Percentiles rank a stretch among this genome's conserved stretches.
Conservation (phyloP, 2,888 invertebrate genomes). For the Nemurella pictetii region DNA sequence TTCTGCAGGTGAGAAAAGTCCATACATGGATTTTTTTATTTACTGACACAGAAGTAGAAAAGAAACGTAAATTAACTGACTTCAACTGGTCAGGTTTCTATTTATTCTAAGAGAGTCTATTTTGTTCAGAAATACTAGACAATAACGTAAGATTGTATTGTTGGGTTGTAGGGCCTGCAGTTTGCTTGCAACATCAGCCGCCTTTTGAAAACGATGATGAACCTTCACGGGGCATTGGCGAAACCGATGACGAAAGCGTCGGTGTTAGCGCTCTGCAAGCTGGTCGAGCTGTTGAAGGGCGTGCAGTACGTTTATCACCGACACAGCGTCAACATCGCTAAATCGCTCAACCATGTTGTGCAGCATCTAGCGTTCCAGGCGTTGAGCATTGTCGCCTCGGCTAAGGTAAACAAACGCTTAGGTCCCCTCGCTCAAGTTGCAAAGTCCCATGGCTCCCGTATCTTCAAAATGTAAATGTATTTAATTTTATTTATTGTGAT, state of each 20-base stretch:
- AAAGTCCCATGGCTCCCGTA: too few species aligned
- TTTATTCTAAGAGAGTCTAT: too few species aligned
- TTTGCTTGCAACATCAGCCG: slow-evolving; percentile 67
- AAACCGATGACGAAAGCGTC: slow-evolving; percentile 78
- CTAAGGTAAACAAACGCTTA: slow-evolving; percentile 62
- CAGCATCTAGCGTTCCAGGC: slow-evolving; percentile 81
- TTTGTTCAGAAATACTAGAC: background rate
- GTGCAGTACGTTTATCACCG: slow-evolving; percentile 71
- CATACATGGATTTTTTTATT: background rate
- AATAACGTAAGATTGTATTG: background rate
- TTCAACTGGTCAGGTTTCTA: too few species aligned
- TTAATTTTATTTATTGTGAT: too few species aligned
- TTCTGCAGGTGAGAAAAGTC: slow-evolving; percentile 55
- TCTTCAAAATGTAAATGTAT: too few species aligned
- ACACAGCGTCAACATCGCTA: slow-evolving; percentile 69
- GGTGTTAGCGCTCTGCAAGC: slow-evolving; percentile 73
- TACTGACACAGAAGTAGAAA: too few species aligned
- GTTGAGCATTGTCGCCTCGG: slow-evolving; percentile 65
- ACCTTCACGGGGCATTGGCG: slow-evolving; percentile 69
- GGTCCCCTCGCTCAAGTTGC: slow-evolving; percentile 41
- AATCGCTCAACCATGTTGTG: slow-evolving; percentile 72
- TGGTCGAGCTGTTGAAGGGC: slow-evolving; percentile 79
- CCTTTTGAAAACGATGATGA: slow-evolving; percentile 62
- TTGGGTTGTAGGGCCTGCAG: slow-evolving; percentile 61
- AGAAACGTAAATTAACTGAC: too few species aligned